Base-by-base conservation (phyloP, 2,797 vertebrate genomes). In the Siniperca scherzeri region DNA sequence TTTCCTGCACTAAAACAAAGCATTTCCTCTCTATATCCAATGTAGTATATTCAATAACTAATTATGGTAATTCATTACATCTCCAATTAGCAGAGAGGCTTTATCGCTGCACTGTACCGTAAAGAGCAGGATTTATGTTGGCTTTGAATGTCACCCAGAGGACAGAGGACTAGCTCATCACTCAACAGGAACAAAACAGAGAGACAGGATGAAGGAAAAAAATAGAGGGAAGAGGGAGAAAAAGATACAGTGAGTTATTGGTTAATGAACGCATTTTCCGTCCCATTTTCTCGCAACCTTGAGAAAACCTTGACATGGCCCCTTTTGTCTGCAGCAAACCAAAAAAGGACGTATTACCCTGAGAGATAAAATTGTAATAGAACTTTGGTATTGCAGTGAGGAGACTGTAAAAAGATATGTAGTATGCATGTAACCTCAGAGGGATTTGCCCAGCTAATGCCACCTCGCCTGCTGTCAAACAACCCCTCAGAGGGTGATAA, bases 21-120 rank as follows among this genome's bases (percentile, higher is more conserved):
- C 96, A 96, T 95, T 96, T 95, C 93, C 91, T 95, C 95, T 95
- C 95, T 94, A 94, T 84, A 80, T 93, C 96, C 97, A 97, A 97
- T 97, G 97, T 97, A 97, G 97, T 97, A 98, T 97, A 97, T 97
- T 97, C 97, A 97, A 98, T 98, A 98, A 98, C 97, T 98, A 99
- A 99, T 99, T 99, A 99, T 98, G 97, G 97, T 98, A 98, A 99
- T 99, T 99, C 98, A 99, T 99, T 98, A 99, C 98, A 98, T 97
- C 97, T 97, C 97, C 97, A 99, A 99, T 99, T 99, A 99, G 98
- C 96, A 97, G 97, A 97, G 97, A 97, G 96, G 98, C 97, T 98
- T 98, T 99, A 99, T 97, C 95, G 95, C 97, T 95, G 96, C 96
- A 96, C 96, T 95, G 96, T 97, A 96, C 98, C 97, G 96, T 99